Conservation (phyloP, 2,888 invertebrate species). For the Drosophila flavopinicola region DNA sequence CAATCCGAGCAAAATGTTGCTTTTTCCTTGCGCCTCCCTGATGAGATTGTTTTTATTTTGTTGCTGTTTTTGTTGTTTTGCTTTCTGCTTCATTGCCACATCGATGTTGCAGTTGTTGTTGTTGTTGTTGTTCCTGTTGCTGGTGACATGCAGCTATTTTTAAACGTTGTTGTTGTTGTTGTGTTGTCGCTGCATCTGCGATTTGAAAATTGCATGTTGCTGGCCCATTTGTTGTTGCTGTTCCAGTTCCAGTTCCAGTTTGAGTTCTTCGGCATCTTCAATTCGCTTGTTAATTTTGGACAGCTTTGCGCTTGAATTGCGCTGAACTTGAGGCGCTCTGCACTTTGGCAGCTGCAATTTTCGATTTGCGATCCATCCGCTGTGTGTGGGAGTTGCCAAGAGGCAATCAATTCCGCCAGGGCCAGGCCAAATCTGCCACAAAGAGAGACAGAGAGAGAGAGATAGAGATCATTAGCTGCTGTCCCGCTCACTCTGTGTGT, state of each 20-base stretch:
- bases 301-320: constrained; percentile 73
- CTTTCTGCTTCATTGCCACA: constrained; percentile 71
- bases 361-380: constrained; percentile 45
- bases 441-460: not conserved
- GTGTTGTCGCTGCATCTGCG: constrained; percentile 50
- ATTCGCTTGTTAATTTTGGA: constrained; percentile 57
- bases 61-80: constrained; percentile 16
- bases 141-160: constrained; percentile 75
- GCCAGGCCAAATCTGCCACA: constrained; percentile 22
- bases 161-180: constrained; percentile 53
- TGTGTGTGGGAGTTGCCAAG: constrained; percentile 51
- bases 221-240: constrained; percentile 59
- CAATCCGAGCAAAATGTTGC: not conserved
- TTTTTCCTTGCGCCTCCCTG: constrained; percentile 9
- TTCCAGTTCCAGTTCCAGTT: constrained; percentile 25
- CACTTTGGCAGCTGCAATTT: constrained; percentile 46
- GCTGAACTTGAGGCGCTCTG: constrained; percentile 48
- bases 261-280: constrained; percentile 17
- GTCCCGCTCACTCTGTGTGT: not conserved
- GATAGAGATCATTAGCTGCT: constrained; percentile 27
- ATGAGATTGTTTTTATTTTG: constrained; percentile 27
- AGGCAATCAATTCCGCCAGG: constrained; percentile 62
- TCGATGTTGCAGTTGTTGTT: constrained; percentile 44
- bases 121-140: constrained; percentile 30
- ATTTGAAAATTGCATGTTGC: constrained; percentile 68